These are phyloP conservation scores for Cryptocephalus primarius DNA, from an alignment of 2,888 invertebrate genomes.

Conservation along the genomic window DNA sequence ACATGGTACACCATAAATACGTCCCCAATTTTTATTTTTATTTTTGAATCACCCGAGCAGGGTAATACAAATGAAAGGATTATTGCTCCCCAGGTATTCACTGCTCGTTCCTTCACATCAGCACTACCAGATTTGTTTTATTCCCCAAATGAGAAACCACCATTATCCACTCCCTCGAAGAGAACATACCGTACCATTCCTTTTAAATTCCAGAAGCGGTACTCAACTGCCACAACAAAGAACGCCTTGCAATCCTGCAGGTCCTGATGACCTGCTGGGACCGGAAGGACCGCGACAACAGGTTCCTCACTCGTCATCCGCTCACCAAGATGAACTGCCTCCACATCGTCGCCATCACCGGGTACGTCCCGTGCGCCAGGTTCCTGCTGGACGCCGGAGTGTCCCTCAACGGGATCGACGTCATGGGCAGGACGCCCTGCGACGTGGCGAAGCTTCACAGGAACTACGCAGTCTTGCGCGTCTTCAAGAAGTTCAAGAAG, in stretches of 20 bases:
- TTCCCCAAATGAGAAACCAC: too few species aligned
- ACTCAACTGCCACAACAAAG: conserved; percentile 8
- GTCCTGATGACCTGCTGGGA: conserved; percentile 9
- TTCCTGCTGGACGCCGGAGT: conserved; percentile 12
- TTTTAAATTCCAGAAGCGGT: conserved; percentile 16
- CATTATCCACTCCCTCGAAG: neutral
- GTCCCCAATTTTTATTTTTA: too few species aligned
- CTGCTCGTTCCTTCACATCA: too few species aligned
- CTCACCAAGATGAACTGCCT: conserved; percentile 16
- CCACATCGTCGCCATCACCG: conserved; percentile 17
- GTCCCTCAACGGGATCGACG: conserved; percentile 8
- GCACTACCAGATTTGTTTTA: too few species aligned
- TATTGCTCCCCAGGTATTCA: too few species aligned
- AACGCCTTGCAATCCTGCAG: conserved; percentile 11
- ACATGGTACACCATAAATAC: too few species aligned
- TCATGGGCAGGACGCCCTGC: conserved; percentile 13
- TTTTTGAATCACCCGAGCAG: too few species aligned
- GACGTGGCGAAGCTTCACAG: conserved; percentile 14
- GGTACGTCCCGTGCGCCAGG: conserved; percentile 15
- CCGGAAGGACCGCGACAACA: neutral
- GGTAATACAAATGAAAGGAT: too few species aligned
- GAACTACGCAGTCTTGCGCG: neutral
- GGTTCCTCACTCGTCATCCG: conserved; percentile 3
- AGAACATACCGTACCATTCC: neutral
- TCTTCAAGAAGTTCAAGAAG: too few species aligned